A percentile compares a stretch with the other conserved stretches of the same genome.
Evolutionary conservation across 2,113 vertebrate genomes (phyloP).

Genomic region (Gnathonemus echidnorhynchus): DNA sequence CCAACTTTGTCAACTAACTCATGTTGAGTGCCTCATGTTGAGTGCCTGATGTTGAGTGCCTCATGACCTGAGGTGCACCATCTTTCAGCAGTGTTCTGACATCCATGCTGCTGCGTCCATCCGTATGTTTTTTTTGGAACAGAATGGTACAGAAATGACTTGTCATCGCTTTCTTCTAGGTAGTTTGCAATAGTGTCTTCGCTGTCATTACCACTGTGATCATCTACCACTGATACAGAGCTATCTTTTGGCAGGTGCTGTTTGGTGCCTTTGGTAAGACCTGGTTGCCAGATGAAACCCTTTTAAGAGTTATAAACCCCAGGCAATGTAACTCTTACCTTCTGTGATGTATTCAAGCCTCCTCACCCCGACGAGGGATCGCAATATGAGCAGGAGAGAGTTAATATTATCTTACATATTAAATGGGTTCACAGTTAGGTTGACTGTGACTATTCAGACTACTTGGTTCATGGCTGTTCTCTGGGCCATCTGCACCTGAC

Average conservation of each 20-base stretch:
- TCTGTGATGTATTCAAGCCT: not conserved
- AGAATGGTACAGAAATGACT: not conserved
- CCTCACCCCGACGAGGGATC: not conserved
- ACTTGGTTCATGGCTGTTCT: not conserved
- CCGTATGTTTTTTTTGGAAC: not conserved
- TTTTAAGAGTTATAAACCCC: not conserved
- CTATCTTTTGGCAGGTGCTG: not conserved
- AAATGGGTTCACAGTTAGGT: not conserved
- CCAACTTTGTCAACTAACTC: not conserved
- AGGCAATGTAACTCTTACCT: not conserved
- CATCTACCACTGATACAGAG: not conserved
- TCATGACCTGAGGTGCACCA: not conserved
- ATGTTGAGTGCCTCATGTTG: not conserved
- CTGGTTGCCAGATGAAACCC: not conserved
- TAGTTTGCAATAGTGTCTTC: not conserved
- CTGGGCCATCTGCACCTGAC: not conserved
- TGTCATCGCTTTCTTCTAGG: not conserved
- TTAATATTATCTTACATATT: not conserved
- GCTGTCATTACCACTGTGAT: not conserved
- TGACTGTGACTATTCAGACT: not conserved
- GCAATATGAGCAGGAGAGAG: not conserved
- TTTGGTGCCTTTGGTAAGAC: not conserved
- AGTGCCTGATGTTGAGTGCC: not conserved
- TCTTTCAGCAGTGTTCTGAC: not conserved
- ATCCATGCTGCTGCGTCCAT: not conserved